Conservation (phyloP, 2,113 vertebrate genomes). For the Sorex araneus region DNA sequence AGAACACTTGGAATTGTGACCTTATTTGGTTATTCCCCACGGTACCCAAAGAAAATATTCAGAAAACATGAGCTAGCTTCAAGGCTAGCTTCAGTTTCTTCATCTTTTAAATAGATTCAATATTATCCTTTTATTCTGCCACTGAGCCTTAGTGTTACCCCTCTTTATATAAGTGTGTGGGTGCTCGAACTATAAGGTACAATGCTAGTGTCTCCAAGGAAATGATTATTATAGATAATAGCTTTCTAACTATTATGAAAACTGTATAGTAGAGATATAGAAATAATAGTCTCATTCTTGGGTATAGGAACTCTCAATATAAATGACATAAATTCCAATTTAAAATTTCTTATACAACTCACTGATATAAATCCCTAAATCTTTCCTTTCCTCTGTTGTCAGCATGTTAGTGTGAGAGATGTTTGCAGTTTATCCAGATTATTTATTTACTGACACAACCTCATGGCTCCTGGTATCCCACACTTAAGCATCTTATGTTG, state of each 20-base stretch:
- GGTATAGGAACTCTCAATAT: neutral
- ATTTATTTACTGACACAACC: neutral
- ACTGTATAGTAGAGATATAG: neutral
- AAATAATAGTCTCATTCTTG: slow-evolving; percentile 18
- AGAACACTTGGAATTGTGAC: too few species aligned
- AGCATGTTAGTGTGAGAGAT: neutral
- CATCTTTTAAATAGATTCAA: slow-evolving; percentile 5
- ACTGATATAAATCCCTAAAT: neutral
- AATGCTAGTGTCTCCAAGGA: neutral
- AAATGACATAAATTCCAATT: slow-evolving; percentile 29
- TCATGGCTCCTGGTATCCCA: slow-evolving; percentile 13
- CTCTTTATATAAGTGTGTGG: neutral
- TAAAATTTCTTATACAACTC: neutral
- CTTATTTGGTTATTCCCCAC: too few species aligned
- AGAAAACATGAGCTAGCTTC: too few species aligned
- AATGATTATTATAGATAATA: slow-evolving; percentile 24
- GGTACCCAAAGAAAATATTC: too few species aligned
- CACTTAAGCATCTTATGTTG: neutral
- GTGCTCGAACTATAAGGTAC: neutral
- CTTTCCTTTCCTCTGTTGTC: slow-evolving; percentile 50
- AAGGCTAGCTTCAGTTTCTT: slow-evolving; percentile 28
- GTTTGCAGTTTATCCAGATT: neutral
- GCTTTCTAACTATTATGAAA: slow-evolving; percentile 36
- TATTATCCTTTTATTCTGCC: neutral
- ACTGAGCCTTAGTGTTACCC: too few species aligned